Conservation (phyloP, 2,113 vertebrate genomes). For the Sprattus sprattus region DNA sequence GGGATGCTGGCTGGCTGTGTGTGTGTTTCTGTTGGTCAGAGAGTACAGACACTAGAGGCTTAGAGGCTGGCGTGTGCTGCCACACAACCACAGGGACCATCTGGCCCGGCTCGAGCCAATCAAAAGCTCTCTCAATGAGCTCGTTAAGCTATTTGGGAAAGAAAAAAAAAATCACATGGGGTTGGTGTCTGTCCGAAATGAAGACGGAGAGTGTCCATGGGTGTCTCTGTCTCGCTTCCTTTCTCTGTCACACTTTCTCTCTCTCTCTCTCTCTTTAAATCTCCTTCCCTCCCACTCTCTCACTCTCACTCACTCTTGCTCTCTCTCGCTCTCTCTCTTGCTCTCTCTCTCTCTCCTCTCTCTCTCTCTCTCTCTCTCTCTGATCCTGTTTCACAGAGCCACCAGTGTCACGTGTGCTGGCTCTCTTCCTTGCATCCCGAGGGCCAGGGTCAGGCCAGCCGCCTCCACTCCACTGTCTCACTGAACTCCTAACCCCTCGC, state of each 20-base stretch:
- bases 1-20: too few species aligned
- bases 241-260: background rate
- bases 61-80: background rate
- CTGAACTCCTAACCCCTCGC: background rate
- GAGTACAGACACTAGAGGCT: background rate
- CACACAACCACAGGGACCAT: conserved; percentile 1
- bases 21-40: background rate
- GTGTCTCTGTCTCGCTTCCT: background rate
- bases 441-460: conserved; percentile 1
- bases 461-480: background rate
- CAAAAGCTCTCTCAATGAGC: background rate
- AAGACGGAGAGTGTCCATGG: background rate
- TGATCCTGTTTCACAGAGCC: conserved; percentile 13
- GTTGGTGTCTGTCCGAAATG: background rate
- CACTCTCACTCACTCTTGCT: background rate
- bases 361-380: background rate
- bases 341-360: background rate
- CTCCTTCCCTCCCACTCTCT: background rate
- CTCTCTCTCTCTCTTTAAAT: background rate
- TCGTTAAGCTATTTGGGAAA: background rate
- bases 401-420: background rate
- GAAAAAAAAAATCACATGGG: conserved; percentile 8
- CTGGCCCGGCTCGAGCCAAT: background rate
- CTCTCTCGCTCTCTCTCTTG: background rate
- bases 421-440: background rate